A percentile compares a stretch with the other conserved stretches of the same genome.
phyloP scores from a whole-genome alignment of 2,797 vertebrate genomes.

The Paratrypauchen microcephalus region DNA sequence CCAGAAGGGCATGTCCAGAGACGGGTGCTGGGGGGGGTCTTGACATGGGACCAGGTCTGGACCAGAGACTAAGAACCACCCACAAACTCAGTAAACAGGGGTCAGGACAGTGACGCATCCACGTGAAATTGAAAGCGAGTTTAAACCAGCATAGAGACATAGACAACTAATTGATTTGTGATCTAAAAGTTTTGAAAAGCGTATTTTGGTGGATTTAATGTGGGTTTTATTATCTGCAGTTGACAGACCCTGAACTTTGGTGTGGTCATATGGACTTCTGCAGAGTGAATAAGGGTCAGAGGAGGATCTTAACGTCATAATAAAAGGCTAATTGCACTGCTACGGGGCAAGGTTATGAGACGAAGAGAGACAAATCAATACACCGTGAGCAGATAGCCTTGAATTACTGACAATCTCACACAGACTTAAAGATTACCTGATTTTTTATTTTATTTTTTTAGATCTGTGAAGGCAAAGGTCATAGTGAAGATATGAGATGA shows the following conservation, averaged over 20 bases:
- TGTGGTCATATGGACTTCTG: background rate
- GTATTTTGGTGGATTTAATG: background rate
- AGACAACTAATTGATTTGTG: background rate
- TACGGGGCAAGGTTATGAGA: background rate
- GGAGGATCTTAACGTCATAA: background rate
- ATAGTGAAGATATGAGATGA: background rate
- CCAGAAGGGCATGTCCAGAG: conserved; percentile 58
- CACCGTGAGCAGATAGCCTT: background rate
- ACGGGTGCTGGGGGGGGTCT: conserved; percentile 49
- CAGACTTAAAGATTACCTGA: background rate
- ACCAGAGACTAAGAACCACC: conserved; percentile 12
- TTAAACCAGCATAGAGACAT: background rate
- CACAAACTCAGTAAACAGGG: background rate
- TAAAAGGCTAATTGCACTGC: background rate
- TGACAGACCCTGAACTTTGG: background rate
- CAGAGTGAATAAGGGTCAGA: background rate
- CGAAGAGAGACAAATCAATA: background rate
- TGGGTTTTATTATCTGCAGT: background rate
- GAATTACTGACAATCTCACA: background rate
- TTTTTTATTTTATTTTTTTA: too few relatives aligned
- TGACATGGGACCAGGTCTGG: conserved; percentile 35
- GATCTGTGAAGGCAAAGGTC: background rate
- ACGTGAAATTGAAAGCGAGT: background rate
- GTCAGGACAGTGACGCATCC: too few relatives aligned
- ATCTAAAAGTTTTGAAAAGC: conserved; percentile 2